Conservation (phyloP, 2,888 invertebrate species). For the Mythimna lalbum region DNA sequence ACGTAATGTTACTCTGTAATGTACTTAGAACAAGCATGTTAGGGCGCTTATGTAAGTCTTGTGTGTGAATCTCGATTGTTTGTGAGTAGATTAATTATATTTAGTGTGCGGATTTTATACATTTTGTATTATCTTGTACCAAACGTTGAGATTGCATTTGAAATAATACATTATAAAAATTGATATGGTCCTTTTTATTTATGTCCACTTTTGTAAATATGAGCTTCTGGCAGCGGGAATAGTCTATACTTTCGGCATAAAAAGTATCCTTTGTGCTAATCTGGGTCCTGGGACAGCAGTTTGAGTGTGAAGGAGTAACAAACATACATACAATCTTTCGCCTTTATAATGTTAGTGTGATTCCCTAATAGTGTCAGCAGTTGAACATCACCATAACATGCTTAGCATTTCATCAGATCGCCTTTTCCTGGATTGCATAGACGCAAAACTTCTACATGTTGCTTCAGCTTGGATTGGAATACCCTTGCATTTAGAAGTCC, state of each 20-base stretch:
- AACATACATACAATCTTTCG: too few species aligned
- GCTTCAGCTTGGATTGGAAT: constrained; percentile 24
- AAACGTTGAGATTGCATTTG: constrained; percentile 90
- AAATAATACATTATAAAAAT: constrained; percentile 85
- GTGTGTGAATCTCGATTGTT: constrained; percentile 81
- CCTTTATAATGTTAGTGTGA: too few species aligned
- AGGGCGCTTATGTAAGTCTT: constrained; percentile 72
- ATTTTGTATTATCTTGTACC: constrained; percentile 89
- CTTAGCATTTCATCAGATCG: constrained; percentile 39
- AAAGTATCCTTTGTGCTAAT: too few species aligned
- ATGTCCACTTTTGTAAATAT: constrained; percentile 32
- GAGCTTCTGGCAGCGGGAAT: too few species aligned
- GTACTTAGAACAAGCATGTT: constrained; percentile 66
- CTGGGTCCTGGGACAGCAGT: too few species aligned
- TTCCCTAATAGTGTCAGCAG: constrained; percentile 19
- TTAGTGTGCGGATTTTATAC: constrained; percentile 87
- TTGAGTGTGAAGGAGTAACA: too few species aligned
- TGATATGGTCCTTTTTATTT: constrained; percentile 73
- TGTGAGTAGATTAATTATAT: constrained; percentile 72
- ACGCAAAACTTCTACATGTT: constrained; percentile 25
- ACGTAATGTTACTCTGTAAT: constrained; percentile 56
- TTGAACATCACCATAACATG: constrained; percentile 31
- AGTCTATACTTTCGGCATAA: too few species aligned
- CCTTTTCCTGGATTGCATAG: constrained; percentile 28
- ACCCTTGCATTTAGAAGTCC: constrained; percentile 7